These are phyloP conservation scores for Odocoileus hemionus DNA, from an alignment of 2,113 vertebrate species.

Conservation along the genomic window DNA sequence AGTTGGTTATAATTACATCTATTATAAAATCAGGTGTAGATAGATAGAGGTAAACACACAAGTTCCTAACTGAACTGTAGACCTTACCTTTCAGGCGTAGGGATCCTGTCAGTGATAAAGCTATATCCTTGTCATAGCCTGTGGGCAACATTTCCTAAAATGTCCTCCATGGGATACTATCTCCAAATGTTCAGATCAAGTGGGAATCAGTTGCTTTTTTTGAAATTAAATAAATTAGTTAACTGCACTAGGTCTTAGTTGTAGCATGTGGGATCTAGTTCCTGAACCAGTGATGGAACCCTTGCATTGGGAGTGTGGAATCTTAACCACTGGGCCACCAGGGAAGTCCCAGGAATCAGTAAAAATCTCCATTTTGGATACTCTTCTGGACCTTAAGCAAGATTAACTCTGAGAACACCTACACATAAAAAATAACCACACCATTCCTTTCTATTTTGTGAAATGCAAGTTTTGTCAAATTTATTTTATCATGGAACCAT, in stretches of 20 bases:
- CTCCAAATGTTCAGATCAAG: not conserved
- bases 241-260: not conserved
- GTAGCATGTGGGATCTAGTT: not conserved
- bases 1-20: not conserved
- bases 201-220: not conserved
- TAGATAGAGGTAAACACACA: not conserved
- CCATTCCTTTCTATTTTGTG: not conserved
- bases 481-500: not conserved
- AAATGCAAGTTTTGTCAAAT: not conserved
- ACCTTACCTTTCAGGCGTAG: not conserved
- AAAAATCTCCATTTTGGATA: not conserved
- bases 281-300: not conserved
- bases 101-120: not conserved
- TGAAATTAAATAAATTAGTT: not conserved
- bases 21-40: not conserved
- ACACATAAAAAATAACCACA: not conserved
- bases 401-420: not conserved
- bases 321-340: not conserved
- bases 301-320: not conserved
- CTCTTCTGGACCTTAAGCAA: not conserved
- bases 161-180: not conserved
- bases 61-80: not conserved
- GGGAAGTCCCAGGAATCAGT: not conserved
- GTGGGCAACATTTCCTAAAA: not conserved
- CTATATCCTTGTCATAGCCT: not conserved